phyloP scores from a whole-genome alignment of 2,113 vertebrate genomes.

The Pangasianodon hypophthalmus region DNA sequence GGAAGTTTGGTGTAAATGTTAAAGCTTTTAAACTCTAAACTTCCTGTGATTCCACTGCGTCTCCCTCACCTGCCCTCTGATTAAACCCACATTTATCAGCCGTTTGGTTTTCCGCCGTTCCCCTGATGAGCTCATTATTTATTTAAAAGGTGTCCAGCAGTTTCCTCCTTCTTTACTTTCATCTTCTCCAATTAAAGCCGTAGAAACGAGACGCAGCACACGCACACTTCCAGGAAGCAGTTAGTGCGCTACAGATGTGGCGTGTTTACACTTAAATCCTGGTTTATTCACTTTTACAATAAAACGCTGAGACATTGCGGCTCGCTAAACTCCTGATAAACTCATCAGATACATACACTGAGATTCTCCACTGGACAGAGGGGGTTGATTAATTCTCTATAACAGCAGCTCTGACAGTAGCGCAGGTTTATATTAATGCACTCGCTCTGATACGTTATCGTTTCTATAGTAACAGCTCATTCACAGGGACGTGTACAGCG shows the following conservation, averaged over 20 bases:
- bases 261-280: slow-evolving; percentile 52
- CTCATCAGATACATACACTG: neutral
- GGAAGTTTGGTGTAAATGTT: neutral
- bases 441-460: neutral
- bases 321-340: neutral
- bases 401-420: neutral
- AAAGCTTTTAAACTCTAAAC: neutral
- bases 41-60: neutral
- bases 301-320: slow-evolving; percentile 47
- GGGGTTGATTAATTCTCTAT: neutral
- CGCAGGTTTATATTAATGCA: neutral
- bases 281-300: slow-evolving; percentile 45
- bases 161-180: slow-evolving; percentile 44
- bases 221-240: slow-evolving; percentile 50
- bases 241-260: slow-evolving; percentile 57
- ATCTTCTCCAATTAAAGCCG: slow-evolving; percentile 52
- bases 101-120: neutral
- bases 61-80: neutral
- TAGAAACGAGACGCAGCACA: slow-evolving; percentile 33
- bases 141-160: slow-evolving; percentile 27
- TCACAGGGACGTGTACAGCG: neutral
- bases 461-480: neutral
- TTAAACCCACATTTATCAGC: neutral
- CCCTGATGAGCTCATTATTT: slow-evolving; percentile 16
- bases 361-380: neutral